A percentile compares a stretch with the other conserved stretches of the same genome.
These are phyloP conservation scores for Piaya cayana DNA, from an alignment of 2,113 vertebrate species.

Conservation along the genomic window DNA sequence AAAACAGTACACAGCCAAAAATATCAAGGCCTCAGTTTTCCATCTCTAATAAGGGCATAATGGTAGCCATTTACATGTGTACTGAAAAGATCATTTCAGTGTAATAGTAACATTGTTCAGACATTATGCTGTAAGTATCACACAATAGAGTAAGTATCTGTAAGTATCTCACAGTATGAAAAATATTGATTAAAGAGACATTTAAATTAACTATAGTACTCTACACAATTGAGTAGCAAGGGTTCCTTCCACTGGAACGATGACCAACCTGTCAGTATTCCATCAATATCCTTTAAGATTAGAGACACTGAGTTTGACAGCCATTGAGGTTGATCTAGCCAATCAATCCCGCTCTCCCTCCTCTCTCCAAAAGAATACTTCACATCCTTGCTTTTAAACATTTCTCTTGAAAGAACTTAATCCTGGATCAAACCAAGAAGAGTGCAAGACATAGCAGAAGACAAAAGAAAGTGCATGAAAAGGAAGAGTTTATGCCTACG, in stretches of 20 bases:
- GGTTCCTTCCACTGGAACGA: background rate
- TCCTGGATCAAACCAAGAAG: background rate
- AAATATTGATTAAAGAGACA: background rate
- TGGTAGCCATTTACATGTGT: background rate
- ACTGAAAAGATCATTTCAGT: background rate
- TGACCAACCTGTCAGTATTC: background rate
- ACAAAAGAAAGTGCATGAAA: background rate
- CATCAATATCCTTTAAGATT: background rate
- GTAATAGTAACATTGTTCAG: background rate
- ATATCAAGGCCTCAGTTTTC: background rate
- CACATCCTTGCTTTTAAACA: background rate
- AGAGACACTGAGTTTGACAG: background rate
- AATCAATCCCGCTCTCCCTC: rapidly evolving
- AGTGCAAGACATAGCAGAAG: background rate
- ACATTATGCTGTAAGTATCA: background rate
- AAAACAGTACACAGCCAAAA: background rate
- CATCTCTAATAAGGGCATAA: background rate
- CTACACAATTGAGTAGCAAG: background rate
- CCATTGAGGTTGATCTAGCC: background rate
- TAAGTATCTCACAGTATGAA: background rate
- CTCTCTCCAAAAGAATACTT: background rate
- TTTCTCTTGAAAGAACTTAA: background rate
- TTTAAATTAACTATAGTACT: background rate
- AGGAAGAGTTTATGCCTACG: background rate
- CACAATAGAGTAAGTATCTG: background rate